Evolutionary conservation across 53 echinoderm and acorn worm genomes (phyloP), one percentile per base, ranked within the genome.

Genomic region (Astropecten irregularis): DNA sequence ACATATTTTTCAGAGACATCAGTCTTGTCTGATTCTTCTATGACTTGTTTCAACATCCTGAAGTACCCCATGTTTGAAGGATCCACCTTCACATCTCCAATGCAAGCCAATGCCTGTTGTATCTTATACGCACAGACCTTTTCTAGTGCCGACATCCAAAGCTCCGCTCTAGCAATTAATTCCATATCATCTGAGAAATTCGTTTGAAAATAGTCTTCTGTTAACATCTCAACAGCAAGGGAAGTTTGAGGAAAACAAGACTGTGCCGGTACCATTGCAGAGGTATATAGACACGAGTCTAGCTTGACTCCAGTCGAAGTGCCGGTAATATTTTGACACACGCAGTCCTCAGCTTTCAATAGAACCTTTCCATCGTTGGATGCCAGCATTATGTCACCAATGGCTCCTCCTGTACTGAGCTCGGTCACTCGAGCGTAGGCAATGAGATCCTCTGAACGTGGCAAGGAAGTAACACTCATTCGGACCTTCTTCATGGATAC

Each of bases 251-350:
- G 90, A 40, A 92, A 49, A 27, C 81, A 53, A 13, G 92, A 88
- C 29, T 49, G 50, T 22, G 85, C 37, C 4, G 83, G 69, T 83
- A 92, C 92, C 59, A 79, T 93, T 11, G 74, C 68, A 49, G 90
- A 90, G 40, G 69, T 87, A 72, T 93, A 93, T 39, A 95, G 68
- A 21, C 90, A 92, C 44, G 68, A 37, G 16, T 92, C 87, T 30
- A 90, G 44, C 38, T 73, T 73, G 5, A 85, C 53, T 16, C 62
- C 82, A 15, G 83, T 32, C 37, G 60, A 44, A 6, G 31, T 66
- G n/a, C 76, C 85, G 11, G 65, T 61, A 2, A 81, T 40, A 19
- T 85, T 90, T 61, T 57, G 70, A 37, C 79, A 84, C 38, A 20
- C 22, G 20, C 89, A 92, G 15, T 77, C 90, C 36, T 52, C 64